Conservation (phyloP, 2,888 invertebrate genomes). For the Pollenia labialis region DNA sequence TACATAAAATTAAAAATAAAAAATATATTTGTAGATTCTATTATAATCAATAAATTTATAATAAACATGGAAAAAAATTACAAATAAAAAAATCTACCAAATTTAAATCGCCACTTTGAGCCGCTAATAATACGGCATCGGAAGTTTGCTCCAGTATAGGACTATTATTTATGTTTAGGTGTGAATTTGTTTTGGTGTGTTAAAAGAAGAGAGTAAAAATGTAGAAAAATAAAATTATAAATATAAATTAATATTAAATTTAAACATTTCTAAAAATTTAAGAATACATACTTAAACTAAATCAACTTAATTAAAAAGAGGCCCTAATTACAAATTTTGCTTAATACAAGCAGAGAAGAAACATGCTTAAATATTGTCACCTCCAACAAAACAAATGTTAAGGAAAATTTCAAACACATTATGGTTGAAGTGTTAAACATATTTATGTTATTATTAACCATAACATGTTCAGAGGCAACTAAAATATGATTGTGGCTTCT, state of each 20-base stretch:
- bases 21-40: constrained; percentile 18
- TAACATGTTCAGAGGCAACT: too few species aligned
- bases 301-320: too few species aligned
- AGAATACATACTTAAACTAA: too few species aligned
- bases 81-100: constrained; percentile 85
- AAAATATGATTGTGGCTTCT: too few species aligned
- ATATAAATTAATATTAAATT: neutral
- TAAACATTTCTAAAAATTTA: too few species aligned
- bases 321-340: too few species aligned
- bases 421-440: too few species aligned
- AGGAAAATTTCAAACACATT: too few species aligned
- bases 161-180: constrained; percentile 82
- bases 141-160: constrained; percentile 92
- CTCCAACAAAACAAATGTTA: too few species aligned
- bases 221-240: constrained; percentile 8
- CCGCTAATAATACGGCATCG: constrained; percentile 92
- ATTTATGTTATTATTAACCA: too few species aligned
- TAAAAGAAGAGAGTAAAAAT: constrained; percentile 45
- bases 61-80: constrained; percentile 6
- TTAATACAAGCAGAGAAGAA: too few species aligned
- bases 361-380: too few species aligned
- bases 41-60: constrained; percentile 12
- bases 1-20: constrained; percentile 46
- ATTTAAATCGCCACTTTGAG: constrained; percentile 92
- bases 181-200: constrained; percentile 55